phyloP scores from a whole-genome alignment of 2,888 invertebrate species.

The Eupithecia exiguata region DNA sequence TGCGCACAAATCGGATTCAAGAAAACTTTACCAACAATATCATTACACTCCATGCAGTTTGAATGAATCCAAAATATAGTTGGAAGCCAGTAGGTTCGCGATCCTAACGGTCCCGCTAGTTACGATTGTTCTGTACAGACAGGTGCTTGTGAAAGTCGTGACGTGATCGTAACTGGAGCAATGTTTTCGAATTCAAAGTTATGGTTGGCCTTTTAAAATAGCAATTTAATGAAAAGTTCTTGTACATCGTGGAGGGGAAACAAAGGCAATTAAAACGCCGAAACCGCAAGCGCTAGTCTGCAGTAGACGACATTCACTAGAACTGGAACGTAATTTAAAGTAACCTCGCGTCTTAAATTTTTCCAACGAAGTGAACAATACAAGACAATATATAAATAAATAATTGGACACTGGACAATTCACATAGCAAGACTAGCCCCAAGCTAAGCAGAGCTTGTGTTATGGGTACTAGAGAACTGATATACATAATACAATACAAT shows the following conservation, averaged over 20 bases:
- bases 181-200: constrained; percentile 2
- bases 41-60: not conserved
- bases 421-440: too few relatives aligned
- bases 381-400: too few relatives aligned
- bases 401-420: too few relatives aligned
- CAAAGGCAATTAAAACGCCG: constrained; percentile 12
- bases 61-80: not conserved
- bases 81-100: not conserved
- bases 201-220: constrained; percentile 1
- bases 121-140: constrained; percentile 4
- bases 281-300: constrained; percentile 4
- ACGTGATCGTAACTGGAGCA: constrained; percentile 13
- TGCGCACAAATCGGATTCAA: not conserved
- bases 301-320: not conserved
- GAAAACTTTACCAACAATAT: not conserved
- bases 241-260: not conserved
- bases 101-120: constrained; percentile 9
- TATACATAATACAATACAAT: too few relatives aligned
- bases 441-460: too few relatives aligned
- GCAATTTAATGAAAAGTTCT: not conserved
- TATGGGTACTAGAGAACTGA: too few relatives aligned
- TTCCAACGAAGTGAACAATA: not conserved
- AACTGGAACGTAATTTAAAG: not conserved
- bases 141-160: constrained; percentile 16
- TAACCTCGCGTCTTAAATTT: not conserved